Evolutionary conservation across 1,140 invertebrate genomes (phyloP).

Genomic region (Cardiocondyla obscurior): DNA sequence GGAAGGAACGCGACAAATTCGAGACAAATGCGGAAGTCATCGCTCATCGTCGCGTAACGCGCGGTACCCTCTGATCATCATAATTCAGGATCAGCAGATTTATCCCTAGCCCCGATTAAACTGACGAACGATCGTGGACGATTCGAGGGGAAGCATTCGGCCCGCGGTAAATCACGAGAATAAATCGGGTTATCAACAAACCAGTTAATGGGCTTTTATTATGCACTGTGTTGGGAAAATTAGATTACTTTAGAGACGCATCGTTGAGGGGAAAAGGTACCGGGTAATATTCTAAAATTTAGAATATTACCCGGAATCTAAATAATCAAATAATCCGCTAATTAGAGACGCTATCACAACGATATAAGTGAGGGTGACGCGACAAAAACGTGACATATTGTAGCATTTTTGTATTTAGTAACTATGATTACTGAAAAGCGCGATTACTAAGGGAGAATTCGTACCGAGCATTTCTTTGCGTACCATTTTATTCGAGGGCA

Average conservation of each 20-base stretch:
- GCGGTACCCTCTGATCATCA: conserved; percentile 22
- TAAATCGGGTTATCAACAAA: conserved; percentile 38
- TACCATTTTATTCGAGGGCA: conserved; percentile 3
- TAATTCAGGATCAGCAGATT: conserved; percentile 62
- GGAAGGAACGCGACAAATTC: conserved; percentile 45
- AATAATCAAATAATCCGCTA: conserved; percentile 22
- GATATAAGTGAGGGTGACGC: not conserved
- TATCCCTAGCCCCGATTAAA: conserved; percentile 51
- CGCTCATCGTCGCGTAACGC: conserved; percentile 53
- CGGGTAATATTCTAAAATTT: conserved; percentile 2
- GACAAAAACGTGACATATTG: not conserved
- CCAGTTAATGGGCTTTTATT: conserved; percentile 43
- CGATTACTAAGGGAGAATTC: not conserved
- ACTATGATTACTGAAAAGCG: conserved; percentile 11
- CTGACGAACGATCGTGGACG: conserved; percentile 22
- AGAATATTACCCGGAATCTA: no score
- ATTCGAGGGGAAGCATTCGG: conserved; percentile 31
- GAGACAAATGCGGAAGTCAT: conserved; percentile 61
- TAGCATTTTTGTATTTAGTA: not conserved
- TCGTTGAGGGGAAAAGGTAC: conserved; percentile 11
- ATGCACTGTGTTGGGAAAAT: conserved; percentile 24
- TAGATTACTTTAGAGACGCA: conserved; percentile 15
- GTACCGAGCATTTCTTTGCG: conserved; percentile 7
- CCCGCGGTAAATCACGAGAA: conserved; percentile 6
- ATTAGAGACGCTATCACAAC: not conserved